phyloP scores from a whole-genome alignment of 2,113 vertebrate species.

The Prionailurus bengalensis region DNA sequence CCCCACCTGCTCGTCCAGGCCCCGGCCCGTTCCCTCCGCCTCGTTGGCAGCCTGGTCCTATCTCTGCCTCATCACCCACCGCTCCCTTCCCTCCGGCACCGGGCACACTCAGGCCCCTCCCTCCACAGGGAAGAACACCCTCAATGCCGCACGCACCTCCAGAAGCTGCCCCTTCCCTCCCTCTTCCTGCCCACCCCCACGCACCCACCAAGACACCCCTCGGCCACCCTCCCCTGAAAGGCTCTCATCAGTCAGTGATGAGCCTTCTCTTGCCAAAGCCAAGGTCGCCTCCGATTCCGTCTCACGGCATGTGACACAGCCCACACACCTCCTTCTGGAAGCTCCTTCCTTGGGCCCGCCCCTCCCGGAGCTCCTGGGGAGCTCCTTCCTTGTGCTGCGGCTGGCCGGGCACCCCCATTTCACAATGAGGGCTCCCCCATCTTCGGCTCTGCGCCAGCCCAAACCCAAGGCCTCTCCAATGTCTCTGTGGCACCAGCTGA shows the following conservation, averaged over 20 bases:
- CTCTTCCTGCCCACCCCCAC: accelerated
- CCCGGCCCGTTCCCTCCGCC: accelerated
- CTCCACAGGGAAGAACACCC: no score
- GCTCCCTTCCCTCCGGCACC: neutral
- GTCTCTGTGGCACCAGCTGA: neutral
- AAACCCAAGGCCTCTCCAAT: accelerated
- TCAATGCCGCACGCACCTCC: accelerated
- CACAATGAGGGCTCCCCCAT: accelerated
- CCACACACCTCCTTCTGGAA: no score
- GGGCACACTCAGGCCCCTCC: accelerated
- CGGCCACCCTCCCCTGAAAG: neutral
- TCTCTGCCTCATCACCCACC: neutral
- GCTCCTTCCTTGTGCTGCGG: accelerated
- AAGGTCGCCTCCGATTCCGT: neutral
- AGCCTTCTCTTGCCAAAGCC: neutral
- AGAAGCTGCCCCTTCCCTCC: neutral
- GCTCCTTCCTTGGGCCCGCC: neutral
- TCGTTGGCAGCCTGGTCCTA: neutral
- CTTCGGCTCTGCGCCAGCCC: neutral
- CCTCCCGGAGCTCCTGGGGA: accelerated
- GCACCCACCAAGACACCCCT: accelerated
- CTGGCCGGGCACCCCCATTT: neutral
- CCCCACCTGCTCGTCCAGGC: neutral
- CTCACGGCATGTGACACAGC: neutral
- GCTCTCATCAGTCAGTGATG: accelerated